Base-by-base conservation (phyloP, 2,797 vertebrate species). In the Apogon talboti region DNA sequence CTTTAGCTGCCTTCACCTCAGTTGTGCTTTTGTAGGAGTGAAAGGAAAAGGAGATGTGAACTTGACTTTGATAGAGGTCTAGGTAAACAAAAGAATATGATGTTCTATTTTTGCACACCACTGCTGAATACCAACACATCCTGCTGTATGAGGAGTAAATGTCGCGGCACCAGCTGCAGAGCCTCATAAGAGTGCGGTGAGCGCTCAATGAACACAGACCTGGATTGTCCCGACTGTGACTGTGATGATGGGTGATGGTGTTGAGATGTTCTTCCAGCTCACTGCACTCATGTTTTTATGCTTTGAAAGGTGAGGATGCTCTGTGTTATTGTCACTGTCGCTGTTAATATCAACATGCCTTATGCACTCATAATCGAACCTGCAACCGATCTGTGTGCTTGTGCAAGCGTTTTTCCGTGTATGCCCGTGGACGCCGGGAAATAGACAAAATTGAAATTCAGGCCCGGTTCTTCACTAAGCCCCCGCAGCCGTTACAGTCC, bases 371-470 rank as follows among this genome's bases (percentile, higher is more conserved):
- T 61, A 65, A 62, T 13, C 10, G n/a, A 66, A 65, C 47, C 2
- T 43, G 67, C 59, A 65, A 16, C 58, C 40, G 35, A 52, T 56
- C 42, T 13, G 37, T 49, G 49, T 44, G 49, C 24, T n/a, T 24
- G 47, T n/a, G 2, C 44, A 11, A 35, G 46, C 11, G 9, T 4
- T 30, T 41, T 47, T 13, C 7, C 14, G 37, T 37, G 24, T 37
- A 33, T 15, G 49, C 42, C 16, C 24, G 50, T 41, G 43, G 56
- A 33, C 33, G 11, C 74, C 35, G 51, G 41, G 41, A 45, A 1
- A 73, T 30, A 56, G 65, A 58, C 46, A 7, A 53, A 15, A 65
- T 88, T 80, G 66, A 80, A 80, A 86, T 83, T 81, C 78, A 53
- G 46, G 18, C 21, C 40, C 1, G 15, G 54, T 44, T 44, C 58